Evolutionary conservation across 2,797 vertebrate genomes (phyloP).

Genomic region (Spheniscus humboldti): DNA sequence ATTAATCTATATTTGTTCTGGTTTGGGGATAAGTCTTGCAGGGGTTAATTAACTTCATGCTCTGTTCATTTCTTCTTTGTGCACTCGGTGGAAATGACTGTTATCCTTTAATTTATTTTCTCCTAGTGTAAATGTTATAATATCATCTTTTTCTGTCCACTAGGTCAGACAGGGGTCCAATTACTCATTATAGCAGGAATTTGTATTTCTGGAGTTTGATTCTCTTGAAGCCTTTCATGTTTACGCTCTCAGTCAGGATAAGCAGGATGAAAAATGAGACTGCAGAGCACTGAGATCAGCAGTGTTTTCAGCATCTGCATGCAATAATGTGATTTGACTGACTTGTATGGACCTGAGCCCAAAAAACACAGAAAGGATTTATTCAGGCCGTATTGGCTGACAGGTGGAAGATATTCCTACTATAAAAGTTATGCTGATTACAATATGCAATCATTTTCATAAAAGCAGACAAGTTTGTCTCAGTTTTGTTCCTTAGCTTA

Average conservation of each 20-base stretch:
- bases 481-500: background rate
- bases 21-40: background rate
- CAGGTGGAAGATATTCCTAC: background rate
- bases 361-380: background rate
- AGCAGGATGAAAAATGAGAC: background rate
- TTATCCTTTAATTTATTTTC: background rate
- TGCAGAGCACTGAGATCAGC: background rate
- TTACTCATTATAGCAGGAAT: background rate
- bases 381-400: background rate
- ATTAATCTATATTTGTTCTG: background rate
- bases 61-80: background rate
- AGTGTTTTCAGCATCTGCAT: conserved; percentile 14
- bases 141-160: background rate
- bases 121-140: background rate
- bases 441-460: conserved; percentile 1
- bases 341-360: background rate
- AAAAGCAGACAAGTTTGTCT: background rate
- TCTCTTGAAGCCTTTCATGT: background rate
- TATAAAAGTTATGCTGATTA: background rate
- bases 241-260: background rate
- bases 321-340: background rate
- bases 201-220: background rate
- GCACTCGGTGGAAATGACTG: background rate
- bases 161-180: background rate
- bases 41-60: background rate